phyloP scores from a whole-genome alignment of 2,888 invertebrate species.

The Coelopa pilipes region DNA sequence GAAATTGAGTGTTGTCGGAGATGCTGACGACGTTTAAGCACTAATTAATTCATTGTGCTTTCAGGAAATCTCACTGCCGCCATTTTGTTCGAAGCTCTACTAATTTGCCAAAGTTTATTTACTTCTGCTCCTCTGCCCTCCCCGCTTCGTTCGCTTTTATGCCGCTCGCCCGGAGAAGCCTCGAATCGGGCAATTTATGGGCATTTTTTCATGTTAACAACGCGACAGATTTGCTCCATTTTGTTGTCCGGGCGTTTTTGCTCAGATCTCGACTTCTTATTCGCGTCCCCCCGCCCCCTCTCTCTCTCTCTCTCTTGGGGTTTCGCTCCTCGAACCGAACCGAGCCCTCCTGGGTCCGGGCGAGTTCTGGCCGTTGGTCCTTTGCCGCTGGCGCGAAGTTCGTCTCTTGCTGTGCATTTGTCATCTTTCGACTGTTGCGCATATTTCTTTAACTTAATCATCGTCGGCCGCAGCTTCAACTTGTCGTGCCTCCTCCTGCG shows the following conservation, averaged over 20 bases:
- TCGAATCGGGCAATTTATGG: constrained; percentile 22
- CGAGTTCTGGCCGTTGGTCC: no score
- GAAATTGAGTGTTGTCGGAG: constrained; percentile 20
- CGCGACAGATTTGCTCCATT: constrained; percentile 43
- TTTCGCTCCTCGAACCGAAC: background rate
- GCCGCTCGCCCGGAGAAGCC: background rate
- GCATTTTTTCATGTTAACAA: constrained; percentile 30
- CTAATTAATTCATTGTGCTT: constrained; percentile 23
- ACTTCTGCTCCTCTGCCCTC: background rate
- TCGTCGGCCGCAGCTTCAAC: constrained; percentile 31
- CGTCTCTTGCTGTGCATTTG: constrained; percentile 55
- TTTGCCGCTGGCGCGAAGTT: constrained; percentile 17
- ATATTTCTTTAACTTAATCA: constrained; percentile 53
- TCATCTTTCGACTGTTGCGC: constrained; percentile 45
- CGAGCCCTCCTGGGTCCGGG: background rate
- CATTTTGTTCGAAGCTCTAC: constrained; percentile 18
- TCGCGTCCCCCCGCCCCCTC: background rate
- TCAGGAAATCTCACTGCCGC: background rate
- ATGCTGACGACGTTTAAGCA: constrained; percentile 19
- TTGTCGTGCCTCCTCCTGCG: constrained; percentile 22
- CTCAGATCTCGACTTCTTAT: constrained; percentile 24
- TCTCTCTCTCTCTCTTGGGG: constrained; percentile 4
- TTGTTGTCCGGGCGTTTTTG: constrained; percentile 35
- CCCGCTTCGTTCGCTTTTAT: background rate
- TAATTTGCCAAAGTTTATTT: constrained; percentile 29